Evolutionary conservation across 2,797 vertebrate genomes (phyloP).

Genomic region (Acrocephalus scirpaceus): DNA sequence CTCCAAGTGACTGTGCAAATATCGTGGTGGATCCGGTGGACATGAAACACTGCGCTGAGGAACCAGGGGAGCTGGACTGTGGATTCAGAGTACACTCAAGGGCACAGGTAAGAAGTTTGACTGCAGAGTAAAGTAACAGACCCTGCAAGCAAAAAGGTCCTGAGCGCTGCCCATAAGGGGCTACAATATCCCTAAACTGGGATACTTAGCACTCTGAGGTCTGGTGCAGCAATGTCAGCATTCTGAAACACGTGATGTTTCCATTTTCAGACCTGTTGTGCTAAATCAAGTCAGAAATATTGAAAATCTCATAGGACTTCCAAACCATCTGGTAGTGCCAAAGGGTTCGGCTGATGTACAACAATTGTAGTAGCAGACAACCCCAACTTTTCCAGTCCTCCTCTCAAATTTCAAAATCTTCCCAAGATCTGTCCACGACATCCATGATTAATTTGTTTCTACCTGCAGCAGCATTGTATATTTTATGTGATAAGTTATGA

Average conservation of each 20-base stretch:
- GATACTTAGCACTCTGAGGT: background rate
- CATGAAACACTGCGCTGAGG: fast-evolving
- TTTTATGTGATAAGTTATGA: slow-evolving; percentile 30
- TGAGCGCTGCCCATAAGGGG: background rate
- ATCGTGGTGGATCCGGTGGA: background rate
- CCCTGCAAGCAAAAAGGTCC: background rate
- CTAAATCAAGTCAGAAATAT: background rate
- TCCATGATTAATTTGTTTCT: slow-evolving; percentile 17
- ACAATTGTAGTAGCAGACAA: background rate
- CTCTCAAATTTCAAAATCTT: slow-evolving; percentile 8
- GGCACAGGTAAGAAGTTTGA: background rate
- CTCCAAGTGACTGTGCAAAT: background rate
- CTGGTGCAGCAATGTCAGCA: background rate
- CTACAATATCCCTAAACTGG: background rate
- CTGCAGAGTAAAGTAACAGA: background rate
- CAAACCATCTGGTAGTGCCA: background rate
- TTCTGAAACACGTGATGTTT: background rate
- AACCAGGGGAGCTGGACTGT: background rate
- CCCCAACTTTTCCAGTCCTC: background rate
- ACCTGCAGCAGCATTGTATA: background rate
- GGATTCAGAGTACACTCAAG: background rate
- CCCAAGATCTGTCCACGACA: background rate
- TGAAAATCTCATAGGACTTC: background rate
- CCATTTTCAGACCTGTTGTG: background rate
- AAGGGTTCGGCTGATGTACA: background rate